These are phyloP conservation scores for Yasuhikotakia modesta DNA, from an alignment of 2,797 vertebrate genomes.

Conservation along the genomic window DNA sequence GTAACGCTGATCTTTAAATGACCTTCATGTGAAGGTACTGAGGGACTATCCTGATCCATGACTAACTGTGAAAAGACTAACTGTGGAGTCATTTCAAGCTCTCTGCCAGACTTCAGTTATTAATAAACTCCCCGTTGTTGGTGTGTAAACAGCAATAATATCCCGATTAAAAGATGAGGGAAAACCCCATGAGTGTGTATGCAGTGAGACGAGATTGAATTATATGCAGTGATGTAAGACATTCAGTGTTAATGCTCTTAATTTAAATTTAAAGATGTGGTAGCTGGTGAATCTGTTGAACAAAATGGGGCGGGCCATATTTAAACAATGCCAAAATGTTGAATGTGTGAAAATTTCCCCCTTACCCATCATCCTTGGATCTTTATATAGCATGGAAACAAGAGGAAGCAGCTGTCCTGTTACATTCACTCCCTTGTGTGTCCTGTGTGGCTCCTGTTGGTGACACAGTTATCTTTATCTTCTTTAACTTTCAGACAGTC, in stretches of 20 bases:
- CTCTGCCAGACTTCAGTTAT: slow-evolving; percentile 67
- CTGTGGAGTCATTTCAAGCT: slow-evolving; percentile 69
- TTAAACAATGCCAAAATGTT: slow-evolving; percentile 44
- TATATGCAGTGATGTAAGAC: neutral
- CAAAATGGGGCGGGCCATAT: slow-evolving; percentile 15
- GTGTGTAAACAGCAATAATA: slow-evolving; percentile 67
- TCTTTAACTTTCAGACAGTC: slow-evolving; percentile 37
- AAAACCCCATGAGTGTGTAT: slow-evolving; percentile 15
- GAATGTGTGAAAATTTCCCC: slow-evolving; percentile 2
- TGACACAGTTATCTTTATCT: slow-evolving; percentile 43
- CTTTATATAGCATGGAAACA: slow-evolving; percentile 71
- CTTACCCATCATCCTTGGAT: slow-evolving; percentile 55
- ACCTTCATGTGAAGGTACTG: slow-evolving; percentile 57
- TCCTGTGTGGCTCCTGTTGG: slow-evolving; percentile 59
- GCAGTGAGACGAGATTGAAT: too few species aligned
- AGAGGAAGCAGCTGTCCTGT: slow-evolving; percentile 61
- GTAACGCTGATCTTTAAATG: slow-evolving; percentile 62
- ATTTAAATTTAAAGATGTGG: neutral
- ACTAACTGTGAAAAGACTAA: slow-evolving; percentile 65
- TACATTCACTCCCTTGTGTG: slow-evolving; percentile 57
- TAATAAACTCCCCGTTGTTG: slow-evolving; percentile 77
- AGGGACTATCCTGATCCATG: slow-evolving; percentile 45
- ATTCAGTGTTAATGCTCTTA: neutral
- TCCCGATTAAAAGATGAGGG: slow-evolving; percentile 48
- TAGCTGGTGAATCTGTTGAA: neutral